A percentile compares a stretch with the other conserved stretches of the same genome.
These are phyloP conservation scores for Pteromalus puparum DNA, from an alignment of 1,140 invertebrate genomes.

Conservation along the genomic window DNA sequence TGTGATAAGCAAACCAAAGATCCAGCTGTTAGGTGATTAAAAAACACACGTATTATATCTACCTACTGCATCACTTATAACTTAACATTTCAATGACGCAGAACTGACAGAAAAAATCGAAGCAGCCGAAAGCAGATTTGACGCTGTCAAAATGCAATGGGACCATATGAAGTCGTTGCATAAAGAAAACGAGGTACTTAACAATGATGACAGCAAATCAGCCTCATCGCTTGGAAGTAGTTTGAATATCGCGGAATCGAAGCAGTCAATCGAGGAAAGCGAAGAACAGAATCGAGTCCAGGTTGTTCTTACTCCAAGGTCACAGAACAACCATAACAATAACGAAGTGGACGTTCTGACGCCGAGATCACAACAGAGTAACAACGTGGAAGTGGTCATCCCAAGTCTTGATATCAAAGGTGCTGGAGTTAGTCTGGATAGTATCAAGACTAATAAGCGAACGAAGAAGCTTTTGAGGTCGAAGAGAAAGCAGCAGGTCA, in stretches of 20 bases:
- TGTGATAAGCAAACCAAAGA: neutral
- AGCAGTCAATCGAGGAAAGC: neutral
- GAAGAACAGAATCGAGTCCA: neutral
- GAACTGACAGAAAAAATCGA: constrained; percentile 70
- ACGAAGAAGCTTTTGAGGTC: constrained; percentile 40
- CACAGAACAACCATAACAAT: neutral
- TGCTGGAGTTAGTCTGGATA: neutral
- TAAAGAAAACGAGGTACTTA: neutral
- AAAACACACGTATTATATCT: neutral
- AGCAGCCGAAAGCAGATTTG: constrained; percentile 67
- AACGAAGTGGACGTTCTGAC: neutral
- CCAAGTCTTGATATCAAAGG: neutral
- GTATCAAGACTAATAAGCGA: constrained; percentile 33
- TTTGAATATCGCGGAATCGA: neutral
- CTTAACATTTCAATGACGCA: constrained; percentile 29
- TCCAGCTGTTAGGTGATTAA: constrained; percentile 26
- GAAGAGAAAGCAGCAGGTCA: constrained; percentile 44
- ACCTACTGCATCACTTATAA: neutral
- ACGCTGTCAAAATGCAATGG: constrained; percentile 67
- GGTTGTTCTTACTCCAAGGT: constrained; percentile 18
- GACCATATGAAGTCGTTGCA: constrained; percentile 70
- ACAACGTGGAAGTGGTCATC: neutral
- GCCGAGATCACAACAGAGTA: neutral
- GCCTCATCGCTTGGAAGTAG: neutral
- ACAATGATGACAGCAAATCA: neutral